Base-by-base conservation (phyloP, 2,888 invertebrate species). In the Stenurella melanura region DNA sequence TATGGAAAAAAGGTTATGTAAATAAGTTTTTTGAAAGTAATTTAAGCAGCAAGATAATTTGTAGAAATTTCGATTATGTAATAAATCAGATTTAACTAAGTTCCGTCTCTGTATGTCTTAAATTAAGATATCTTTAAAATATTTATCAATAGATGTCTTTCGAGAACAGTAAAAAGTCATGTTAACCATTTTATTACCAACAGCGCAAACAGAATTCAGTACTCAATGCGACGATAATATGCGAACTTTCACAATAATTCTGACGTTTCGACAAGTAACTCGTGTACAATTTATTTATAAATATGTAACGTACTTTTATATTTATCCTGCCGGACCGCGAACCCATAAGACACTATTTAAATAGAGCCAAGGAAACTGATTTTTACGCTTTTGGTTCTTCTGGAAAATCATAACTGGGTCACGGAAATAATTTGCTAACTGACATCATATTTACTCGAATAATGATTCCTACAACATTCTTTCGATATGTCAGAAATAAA, bases 201-300 rank as follows among this genome's bases (percentile, higher is more conserved):
- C 42, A 4, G 42, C 0, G 12, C 42, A 42, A 12, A 15, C 15
- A 1, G 10, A 42, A 42, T 50, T 50, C n/a, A 7, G n/a, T 50
- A 15, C 50, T 50, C 15, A 6, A n/a, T 50, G 50, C 50, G 4
- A 50, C 12, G 1, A n/a, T 50, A 50, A 9, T 34, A 34, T 34
- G 30, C 30, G 7, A 9, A 34, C 7, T 34, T 3, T 50, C 50
- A 15, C 15, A 15, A n/a, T n/a, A n/a, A 50, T 6, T 50, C n/a
- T 50, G 50, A 50, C 50, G 50, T 50, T 50, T 50, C n/a, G 50
- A 50, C 50, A 50, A 50, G n/a, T 17, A n/a, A 50, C n/a, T 50
- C 50, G 50, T 50, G 50, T 50, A n/a, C 50, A 50, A 50, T n/a
- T 50, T 50, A 50, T 50, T 50, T 50, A 50, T 50, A 50, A 50